These are phyloP conservation scores for Hystrix brachyura DNA, from an alignment of 2,113 vertebrate genomes.

Conservation along the genomic window DNA sequence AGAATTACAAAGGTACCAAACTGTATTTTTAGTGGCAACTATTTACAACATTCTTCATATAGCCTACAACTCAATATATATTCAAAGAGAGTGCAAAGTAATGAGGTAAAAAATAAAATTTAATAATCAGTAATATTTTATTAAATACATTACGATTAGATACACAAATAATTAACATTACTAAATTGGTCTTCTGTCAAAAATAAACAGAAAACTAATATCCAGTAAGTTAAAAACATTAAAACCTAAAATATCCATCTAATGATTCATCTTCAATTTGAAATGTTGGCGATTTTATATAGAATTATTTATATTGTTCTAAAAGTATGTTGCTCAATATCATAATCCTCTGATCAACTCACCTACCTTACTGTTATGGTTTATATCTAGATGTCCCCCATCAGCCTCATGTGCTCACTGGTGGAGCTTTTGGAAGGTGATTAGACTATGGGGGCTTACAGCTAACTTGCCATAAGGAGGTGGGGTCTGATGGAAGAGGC, in stretches of 20 bases:
- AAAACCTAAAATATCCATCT: slow-evolving; percentile 35
- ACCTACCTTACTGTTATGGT: not conserved
- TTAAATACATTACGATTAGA: slow-evolving; percentile 25
- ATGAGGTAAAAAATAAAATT: not conserved
- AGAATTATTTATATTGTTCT: slow-evolving; percentile 34
- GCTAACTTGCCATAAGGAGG: not conserved
- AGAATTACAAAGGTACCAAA: not conserved
- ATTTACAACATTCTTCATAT: not conserved
- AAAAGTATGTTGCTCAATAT: not conserved
- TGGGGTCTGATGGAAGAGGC: not conserved
- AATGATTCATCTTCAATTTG: not conserved
- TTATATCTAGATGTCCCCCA: not conserved
- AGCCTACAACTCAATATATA: slow-evolving; percentile 26
- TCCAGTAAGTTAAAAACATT: slow-evolving; percentile 38
- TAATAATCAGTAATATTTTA: not conserved
- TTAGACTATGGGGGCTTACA: not conserved
- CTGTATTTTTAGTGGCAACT: not conserved
- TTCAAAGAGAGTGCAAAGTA: slow-evolving; percentile 13
- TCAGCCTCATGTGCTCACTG: not conserved
- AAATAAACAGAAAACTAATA: slow-evolving; percentile 35
- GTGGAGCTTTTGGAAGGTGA: not conserved
- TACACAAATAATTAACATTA: not conserved
- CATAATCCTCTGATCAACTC: not conserved
- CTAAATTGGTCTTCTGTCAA: not conserved
- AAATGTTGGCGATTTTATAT: not conserved